These are phyloP conservation scores for Hybos culiciformis DNA, from an alignment of 2,888 invertebrate genomes.

Conservation along the genomic window DNA sequence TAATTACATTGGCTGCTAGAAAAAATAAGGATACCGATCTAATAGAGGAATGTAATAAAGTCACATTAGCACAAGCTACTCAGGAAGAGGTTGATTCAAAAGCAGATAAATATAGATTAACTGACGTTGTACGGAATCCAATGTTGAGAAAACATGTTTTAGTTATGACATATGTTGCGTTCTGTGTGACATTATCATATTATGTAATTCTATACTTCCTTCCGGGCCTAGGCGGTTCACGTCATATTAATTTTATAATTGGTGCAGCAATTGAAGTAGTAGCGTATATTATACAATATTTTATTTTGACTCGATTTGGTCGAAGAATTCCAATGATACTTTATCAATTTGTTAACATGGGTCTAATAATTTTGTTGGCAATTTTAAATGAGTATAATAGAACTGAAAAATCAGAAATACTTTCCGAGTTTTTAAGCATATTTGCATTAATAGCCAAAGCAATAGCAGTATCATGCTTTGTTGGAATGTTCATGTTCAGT, in stretches of 20 bases:
- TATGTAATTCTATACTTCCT: constrained; percentile 34
- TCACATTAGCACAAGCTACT: constrained; percentile 5
- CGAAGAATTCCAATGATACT: constrained; percentile 33
- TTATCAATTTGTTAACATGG: constrained; percentile 33
- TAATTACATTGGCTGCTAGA: constrained; percentile 24
- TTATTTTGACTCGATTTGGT: constrained; percentile 32
- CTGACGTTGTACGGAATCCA: constrained; percentile 10
- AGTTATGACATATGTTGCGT: constrained; percentile 15
- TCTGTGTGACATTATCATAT: constrained; percentile 35
- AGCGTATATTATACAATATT: constrained; percentile 31
- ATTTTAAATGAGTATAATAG: constrained; percentile 16
- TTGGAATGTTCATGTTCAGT: constrained; percentile 32
- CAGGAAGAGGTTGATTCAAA: neutral
- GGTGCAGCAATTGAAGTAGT: constrained; percentile 36
- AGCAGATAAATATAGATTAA: constrained; percentile 2
- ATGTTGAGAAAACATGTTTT: constrained; percentile 17
- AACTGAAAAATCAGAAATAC: constrained; percentile 8
- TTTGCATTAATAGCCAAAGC: constrained; percentile 34
- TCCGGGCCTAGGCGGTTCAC: constrained; percentile 34
- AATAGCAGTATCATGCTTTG: constrained; percentile 36
- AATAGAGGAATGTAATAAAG: constrained; percentile 13
- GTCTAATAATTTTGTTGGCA: constrained; percentile 32
- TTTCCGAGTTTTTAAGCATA: constrained; percentile 15
- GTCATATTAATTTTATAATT: constrained; percentile 38
- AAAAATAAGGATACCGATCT: constrained; percentile 20